Conservation (phyloP, 92 coral and sea anemone species). For the Pocillopora grandis region DNA sequence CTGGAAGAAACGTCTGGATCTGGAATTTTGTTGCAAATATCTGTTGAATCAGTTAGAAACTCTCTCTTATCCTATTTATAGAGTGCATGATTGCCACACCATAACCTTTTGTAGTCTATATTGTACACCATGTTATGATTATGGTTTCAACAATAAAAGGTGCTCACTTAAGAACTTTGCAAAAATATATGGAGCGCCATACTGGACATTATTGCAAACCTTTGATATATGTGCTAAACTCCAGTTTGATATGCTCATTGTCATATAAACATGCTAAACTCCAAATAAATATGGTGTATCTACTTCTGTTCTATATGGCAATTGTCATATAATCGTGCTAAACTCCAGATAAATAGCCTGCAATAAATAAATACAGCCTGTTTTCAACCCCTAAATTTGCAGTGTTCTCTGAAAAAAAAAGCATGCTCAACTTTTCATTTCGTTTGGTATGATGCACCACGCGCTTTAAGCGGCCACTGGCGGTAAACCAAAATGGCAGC, state of each 20-base stretch:
- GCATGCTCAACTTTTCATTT: too few relatives aligned
- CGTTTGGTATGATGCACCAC: too few relatives aligned
- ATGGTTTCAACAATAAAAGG: too few relatives aligned
- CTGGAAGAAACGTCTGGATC: too few relatives aligned
- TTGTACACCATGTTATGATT: too few relatives aligned
- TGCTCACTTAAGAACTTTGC: not conserved
- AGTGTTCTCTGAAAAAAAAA: too few relatives aligned
- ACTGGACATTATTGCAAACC: conserved; percentile 31
- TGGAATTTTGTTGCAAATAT: too few relatives aligned
- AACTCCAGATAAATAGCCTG: conserved; percentile 9
- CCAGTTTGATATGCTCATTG: conserved; percentile 1
- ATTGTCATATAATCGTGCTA: conserved; percentile 9
- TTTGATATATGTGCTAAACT: conserved; percentile 21
- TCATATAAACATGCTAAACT: conserved; percentile 8
- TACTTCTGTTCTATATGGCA: conserved; percentile 14
- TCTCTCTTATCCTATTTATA: too few relatives aligned
- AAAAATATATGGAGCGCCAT: conserved; percentile 21
- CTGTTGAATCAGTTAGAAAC: too few relatives aligned
- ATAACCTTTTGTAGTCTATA: too few relatives aligned
- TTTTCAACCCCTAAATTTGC: too few relatives aligned
- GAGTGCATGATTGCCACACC: too few relatives aligned
- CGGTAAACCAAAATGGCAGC: conserved; percentile 52
- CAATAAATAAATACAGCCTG: not conserved
- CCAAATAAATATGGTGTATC: conserved; percentile 21
- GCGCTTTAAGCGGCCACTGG: not conserved